Conservation (phyloP, 2,113 vertebrate genomes). For the Elaphurus davidianus region DNA sequence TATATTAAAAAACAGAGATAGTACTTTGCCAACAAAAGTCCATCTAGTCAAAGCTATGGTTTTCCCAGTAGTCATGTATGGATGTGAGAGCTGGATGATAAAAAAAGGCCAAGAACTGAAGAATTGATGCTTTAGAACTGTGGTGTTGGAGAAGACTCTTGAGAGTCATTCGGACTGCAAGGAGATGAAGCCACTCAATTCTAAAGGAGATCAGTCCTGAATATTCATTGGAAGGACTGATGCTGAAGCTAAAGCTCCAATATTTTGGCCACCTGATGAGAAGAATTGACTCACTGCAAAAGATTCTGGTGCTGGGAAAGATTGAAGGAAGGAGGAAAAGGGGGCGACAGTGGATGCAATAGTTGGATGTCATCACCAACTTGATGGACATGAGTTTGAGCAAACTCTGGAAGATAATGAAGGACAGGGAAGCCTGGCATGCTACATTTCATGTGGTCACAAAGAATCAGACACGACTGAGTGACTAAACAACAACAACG, state of each 20-base stretch:
- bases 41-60: not conserved
- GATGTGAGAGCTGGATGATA: not conserved
- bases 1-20: not conserved
- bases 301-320: not conserved
- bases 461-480: not conserved
- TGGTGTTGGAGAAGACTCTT: not conserved
- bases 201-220: not conserved
- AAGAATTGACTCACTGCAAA: not conserved
- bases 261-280: not conserved
- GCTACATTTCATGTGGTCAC: not conserved
- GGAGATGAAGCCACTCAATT: not conserved
- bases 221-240: not conserved
- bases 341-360: accelerated
- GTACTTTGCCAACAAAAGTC: not conserved
- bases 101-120: not conserved
- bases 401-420: not conserved
- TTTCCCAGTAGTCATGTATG: not conserved
- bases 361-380: not conserved
- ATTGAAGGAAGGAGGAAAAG: not conserved
- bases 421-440: not conserved
- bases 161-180: not conserved
- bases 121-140: not conserved
- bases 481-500: not conserved
- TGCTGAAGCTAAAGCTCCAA: not conserved
- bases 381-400: not conserved